These are phyloP conservation scores for Diaperis boleti DNA, from an alignment of 2,888 invertebrate species.

Conservation along the genomic window DNA sequence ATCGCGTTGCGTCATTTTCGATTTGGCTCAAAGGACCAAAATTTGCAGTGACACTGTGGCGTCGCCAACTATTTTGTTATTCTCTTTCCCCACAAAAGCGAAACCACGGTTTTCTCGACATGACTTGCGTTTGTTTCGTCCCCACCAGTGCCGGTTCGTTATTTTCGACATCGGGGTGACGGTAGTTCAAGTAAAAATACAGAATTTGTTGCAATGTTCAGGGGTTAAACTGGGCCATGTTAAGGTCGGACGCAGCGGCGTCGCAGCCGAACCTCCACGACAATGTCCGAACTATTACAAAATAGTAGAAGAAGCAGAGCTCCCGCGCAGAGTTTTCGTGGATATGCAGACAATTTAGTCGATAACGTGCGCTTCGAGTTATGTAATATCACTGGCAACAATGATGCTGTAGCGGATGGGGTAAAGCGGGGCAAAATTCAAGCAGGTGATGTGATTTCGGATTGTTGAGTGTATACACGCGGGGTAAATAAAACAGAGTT, in stretches of 20 bases:
- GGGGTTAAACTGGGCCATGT: conserved; percentile 15
- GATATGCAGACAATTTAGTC: conserved; percentile 49
- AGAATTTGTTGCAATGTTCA: background rate
- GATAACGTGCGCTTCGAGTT: conserved; percentile 53
- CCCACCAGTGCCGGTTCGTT: background rate
- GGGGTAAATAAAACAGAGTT: conserved; percentile 5
- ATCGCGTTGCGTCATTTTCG: background rate
- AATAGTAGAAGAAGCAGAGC: conserved; percentile 23
- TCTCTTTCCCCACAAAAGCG: too few relatives aligned
- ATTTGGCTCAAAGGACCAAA: background rate
- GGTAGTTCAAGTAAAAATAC: background rate
- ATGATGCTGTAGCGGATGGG: conserved; percentile 34
- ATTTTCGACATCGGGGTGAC: background rate
- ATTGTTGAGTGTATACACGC: conserved; percentile 22
- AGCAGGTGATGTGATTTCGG: conserved; percentile 29
- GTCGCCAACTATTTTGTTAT: background rate
- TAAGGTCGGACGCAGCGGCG: conserved; percentile 25
- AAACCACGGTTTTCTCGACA: background rate
- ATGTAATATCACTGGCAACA: conserved; percentile 45
- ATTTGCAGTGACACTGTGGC: too few relatives aligned
- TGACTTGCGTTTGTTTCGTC: background rate
- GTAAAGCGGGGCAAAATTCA: conserved; percentile 11
- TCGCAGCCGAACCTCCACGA: conserved; percentile 9
- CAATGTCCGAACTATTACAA: conserved; percentile 25
- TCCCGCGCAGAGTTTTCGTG: conserved; percentile 37